These are phyloP conservation scores for Rhabdornis inornatus DNA, from an alignment of 2,113 vertebrate genomes.

Conservation along the genomic window DNA sequence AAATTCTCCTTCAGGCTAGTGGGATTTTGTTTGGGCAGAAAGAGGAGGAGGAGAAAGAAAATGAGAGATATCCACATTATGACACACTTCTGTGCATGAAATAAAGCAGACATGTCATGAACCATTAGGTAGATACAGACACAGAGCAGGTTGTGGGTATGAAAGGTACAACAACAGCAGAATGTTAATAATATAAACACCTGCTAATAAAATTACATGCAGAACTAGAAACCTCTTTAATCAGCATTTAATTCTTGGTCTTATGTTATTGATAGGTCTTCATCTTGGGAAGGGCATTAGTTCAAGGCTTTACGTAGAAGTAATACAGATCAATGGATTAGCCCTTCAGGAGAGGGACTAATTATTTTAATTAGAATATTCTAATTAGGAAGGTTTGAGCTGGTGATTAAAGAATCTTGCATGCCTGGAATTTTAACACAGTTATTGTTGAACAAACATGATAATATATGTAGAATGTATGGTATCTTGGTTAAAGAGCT, in stretches of 20 bases:
- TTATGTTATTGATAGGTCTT: slow-evolving; percentile 20
- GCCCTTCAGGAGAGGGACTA: slow-evolving; percentile 21
- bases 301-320: background rate
- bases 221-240: background rate
- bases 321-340: slow-evolving; percentile 40
- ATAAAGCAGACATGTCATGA: background rate
- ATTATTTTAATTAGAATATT: slow-evolving; percentile 59
- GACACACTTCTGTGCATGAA: background rate
- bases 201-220: background rate
- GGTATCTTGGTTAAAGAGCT: background rate
- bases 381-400: slow-evolving; percentile 46
- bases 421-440: slow-evolving; percentile 1
- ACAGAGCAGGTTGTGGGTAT: background rate
- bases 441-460: background rate
- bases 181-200: background rate
- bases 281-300: background rate
- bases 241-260: background rate
- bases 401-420: slow-evolving; percentile 16
- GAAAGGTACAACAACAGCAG: background rate
- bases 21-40: background rate
- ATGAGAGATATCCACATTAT: background rate
- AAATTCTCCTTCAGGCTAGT: background rate
- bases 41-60: background rate
- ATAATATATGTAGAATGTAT: background rate
- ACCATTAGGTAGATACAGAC: background rate